These are phyloP conservation scores for Strix uralensis DNA, from an alignment of 2,113 vertebrate species.

Conservation along the genomic window DNA sequence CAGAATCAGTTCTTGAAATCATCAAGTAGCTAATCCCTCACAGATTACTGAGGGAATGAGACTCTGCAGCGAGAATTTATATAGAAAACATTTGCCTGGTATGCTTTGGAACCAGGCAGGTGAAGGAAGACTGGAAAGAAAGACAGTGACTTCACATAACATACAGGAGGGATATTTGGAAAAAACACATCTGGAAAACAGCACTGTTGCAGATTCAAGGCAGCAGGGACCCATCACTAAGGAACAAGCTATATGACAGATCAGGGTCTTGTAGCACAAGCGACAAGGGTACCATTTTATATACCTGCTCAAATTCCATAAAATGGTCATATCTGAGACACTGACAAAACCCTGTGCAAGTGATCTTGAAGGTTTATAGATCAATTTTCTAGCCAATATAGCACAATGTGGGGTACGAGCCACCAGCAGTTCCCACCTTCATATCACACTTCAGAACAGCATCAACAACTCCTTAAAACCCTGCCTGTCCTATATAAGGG, in stretches of 20 bases:
- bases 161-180: not conserved
- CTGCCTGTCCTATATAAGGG: not conserved
- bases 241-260: not conserved
- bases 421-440: not conserved
- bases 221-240: not conserved
- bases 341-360: not conserved
- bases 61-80: not conserved
- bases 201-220: not conserved
- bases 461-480: constrained; percentile 9
- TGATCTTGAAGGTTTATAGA: constrained; percentile 16
- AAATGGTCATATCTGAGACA: not conserved
- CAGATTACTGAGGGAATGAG: constrained; percentile 28
- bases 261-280: not conserved
- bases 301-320: not conserved
- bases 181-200: not conserved
- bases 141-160: not conserved
- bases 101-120: not conserved
- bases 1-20: constrained; percentile 39
- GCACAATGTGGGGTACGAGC: not conserved
- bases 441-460: not conserved
- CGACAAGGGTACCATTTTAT: not conserved
- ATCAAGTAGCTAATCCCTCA: constrained; percentile 41
- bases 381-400: constrained; percentile 17
- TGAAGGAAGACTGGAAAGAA: not conserved
- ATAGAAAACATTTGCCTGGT: not conserved